Evolutionary conservation across 2,888 invertebrate species (phyloP).

Genomic region (Thysanoteuthis rhombus): DNA sequence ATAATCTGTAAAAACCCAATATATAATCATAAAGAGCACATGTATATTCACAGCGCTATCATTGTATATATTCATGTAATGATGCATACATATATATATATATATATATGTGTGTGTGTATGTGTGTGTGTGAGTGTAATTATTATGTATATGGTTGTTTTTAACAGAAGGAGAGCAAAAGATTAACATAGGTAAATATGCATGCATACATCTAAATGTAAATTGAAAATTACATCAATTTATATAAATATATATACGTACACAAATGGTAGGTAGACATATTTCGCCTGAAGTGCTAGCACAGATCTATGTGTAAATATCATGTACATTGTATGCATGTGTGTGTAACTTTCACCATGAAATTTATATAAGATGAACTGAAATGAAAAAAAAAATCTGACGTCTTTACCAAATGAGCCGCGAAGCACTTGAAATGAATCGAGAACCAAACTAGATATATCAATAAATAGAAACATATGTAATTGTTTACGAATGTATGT

Average conservation of each 20-base stretch:
- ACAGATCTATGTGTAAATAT: no score
- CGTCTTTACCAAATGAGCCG: no score
- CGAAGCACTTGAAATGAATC: no score
- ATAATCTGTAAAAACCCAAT: no score
- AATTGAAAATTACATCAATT: neutral
- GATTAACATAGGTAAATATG: neutral
- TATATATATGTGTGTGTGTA: neutral
- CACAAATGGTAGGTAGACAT: neutral
- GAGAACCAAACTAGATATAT: no score
- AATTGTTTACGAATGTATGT: no score
- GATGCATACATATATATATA: neutral
- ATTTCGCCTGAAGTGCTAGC: neutral
- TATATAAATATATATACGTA: neutral
- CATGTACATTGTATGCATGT: neutral
- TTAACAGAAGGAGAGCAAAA: no score
- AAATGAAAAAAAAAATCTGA: no score
- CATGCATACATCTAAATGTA: neutral
- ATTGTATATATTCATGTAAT: neutral
- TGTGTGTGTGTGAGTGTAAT: neutral
- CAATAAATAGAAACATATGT: no score
- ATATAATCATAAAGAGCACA: neutral
- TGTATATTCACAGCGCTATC: neutral
- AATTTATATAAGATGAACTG: no score
- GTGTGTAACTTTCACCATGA: no score
- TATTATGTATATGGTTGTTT: neutral